Evolutionary conservation across 1,140 invertebrate genomes (phyloP).

Genomic region (Temnothorax curvispinosus): DNA sequence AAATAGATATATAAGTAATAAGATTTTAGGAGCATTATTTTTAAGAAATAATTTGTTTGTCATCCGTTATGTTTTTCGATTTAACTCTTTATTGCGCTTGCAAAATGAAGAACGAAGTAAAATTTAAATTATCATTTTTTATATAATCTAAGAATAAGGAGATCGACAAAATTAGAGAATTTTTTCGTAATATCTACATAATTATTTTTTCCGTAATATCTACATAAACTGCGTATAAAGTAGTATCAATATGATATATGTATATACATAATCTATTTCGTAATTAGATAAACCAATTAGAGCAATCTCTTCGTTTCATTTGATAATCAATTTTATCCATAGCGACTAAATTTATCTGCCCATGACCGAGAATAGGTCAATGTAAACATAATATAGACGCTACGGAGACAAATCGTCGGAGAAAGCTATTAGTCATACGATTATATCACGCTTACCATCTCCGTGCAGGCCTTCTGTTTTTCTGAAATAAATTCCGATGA

Average conservation of each 20-base stretch:
- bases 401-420: slow-evolving; percentile 12
- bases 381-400: slow-evolving; percentile 26
- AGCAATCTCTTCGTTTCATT: not conserved
- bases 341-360: slow-evolving; percentile 11
- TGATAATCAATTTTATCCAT: not conserved
- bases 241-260: not conserved
- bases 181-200: not conserved
- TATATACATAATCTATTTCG: not conserved
- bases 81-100: not conserved
- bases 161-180: not conserved
- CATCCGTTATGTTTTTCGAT: not conserved
- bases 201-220: not conserved
- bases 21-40: too few relatives aligned
- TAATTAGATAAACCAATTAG: slow-evolving; percentile 1
- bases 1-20: too few relatives aligned
- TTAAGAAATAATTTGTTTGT: too few relatives aligned
- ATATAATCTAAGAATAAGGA: not conserved
- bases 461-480: not conserved
- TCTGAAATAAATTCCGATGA: slow-evolving; percentile 9
- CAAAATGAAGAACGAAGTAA: not conserved
- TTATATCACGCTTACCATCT: slow-evolving; percentile 11
- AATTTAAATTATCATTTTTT: not conserved
- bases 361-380: not conserved
- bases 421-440: slow-evolving; percentile 27
- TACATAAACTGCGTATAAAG: not conserved